Percentiles rank a stretch among this genome's conserved stretches.
Conservation (phyloP, 2,888 invertebrate genomes). For the Lithophane leautieri region DNA sequence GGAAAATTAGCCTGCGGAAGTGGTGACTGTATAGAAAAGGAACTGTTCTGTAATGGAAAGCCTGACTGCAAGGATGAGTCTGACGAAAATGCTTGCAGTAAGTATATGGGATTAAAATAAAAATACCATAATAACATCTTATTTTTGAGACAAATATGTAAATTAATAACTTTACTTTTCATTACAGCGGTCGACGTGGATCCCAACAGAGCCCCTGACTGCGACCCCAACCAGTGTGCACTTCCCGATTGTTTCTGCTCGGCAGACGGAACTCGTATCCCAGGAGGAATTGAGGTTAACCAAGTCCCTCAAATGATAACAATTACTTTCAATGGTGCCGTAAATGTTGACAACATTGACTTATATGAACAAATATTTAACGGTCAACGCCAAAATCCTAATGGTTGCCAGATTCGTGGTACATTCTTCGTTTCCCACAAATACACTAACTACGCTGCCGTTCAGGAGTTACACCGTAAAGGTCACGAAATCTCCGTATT, state of each 20-base stretch:
- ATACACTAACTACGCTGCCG: conserved; percentile 97
- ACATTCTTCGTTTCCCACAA: conserved; percentile 98
- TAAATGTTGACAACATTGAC: conserved; percentile 98
- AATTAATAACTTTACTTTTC: conserved; percentile 36
- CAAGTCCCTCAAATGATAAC: conserved; percentile 98
- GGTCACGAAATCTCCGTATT: conserved; percentile 98
- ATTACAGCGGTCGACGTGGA: conserved; percentile 96
- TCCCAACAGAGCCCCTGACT: conserved; percentile 97
- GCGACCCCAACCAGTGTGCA: conserved; percentile 96
- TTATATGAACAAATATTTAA: conserved; percentile 97
- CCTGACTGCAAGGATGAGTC: conserved; percentile 98
- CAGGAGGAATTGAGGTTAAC: conserved; percentile 94
- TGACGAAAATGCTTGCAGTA: conserved; percentile 98
- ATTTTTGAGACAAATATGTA: not conserved
- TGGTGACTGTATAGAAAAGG: conserved; percentile 97
- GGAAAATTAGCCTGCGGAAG: conserved; percentile 97
- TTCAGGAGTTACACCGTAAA: conserved; percentile 96
- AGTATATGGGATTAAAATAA: conserved; percentile 84
- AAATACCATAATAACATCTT: not conserved
- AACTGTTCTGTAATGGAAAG: conserved; percentile 97
- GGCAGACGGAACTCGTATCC: conserved; percentile 97
- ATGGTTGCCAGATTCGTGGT: conserved; percentile 96
- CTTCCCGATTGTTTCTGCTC: conserved; percentile 98
- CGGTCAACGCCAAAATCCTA: conserved; percentile 95
- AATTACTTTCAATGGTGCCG: conserved; percentile 97